Base-by-base conservation (phyloP, 2,113 vertebrate genomes). In the Notarius quadriscutis region DNA sequence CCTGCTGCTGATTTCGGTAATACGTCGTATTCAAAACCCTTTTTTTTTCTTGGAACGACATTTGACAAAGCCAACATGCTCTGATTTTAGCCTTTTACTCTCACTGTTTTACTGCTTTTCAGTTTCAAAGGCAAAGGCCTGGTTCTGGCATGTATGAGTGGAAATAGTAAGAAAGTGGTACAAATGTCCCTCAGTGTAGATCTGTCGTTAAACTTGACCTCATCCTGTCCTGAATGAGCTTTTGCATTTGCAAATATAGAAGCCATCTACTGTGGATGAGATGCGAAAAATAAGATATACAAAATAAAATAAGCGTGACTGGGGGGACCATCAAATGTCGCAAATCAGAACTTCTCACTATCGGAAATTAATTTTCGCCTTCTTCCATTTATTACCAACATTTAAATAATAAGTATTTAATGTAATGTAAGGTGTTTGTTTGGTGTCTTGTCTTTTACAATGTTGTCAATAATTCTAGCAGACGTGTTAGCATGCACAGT, bases 1-100 rank as follows among this genome's bases (percentile, higher is more conserved):
- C 53, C 69, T 58, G 83, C 65, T 84, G 83, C 51, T 57, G 27
- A 72, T 55, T 72, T 72, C 65, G 57, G 51, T 72, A 30, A 7
- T 53, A 25, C 20, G 27, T 17, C 34, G 20, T 62, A 62, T 50
- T 58, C 4, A 1, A 57, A 72, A 55, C 5, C 67, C 67, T 18
- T 53, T 67, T 48, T n/a, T 5, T 48, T 85, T 41, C 55, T 72
- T 84, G 51, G 69, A 75, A 17, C 12, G 17, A n/a, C 18, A 5
- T 34, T 10, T 11, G 71, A 85, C 22, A 11, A 48, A 48, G 72
- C 60, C 75, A 57, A 67, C 41, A 55, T 27, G 69, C 69, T 20
- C 17, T 2, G 71, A 48, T 27, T 71, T 71, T 71, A 71, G 18
- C 15, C 58, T 65, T 9, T 48, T 14, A 20, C 34, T 27, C 69